Percentiles rank a stretch among this genome's conserved stretches.
Conservation (phyloP, 2,797 vertebrate genomes). For the Oreochromis grahami region DNA sequence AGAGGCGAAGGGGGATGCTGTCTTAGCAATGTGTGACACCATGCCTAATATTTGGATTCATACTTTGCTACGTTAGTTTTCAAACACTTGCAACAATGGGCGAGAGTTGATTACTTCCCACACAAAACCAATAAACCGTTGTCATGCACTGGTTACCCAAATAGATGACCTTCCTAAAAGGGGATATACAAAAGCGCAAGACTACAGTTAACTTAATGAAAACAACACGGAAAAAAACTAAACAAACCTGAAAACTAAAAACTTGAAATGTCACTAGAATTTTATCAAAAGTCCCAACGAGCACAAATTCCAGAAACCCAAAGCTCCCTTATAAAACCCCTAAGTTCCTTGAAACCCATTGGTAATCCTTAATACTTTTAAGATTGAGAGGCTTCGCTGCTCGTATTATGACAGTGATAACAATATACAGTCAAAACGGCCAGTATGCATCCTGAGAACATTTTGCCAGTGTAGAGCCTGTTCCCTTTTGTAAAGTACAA, state of each 20-base stretch:
- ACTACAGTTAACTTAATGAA: not conserved
- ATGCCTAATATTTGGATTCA: not conserved
- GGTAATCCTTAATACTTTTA: not conserved
- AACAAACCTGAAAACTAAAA: not conserved
- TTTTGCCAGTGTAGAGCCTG: not conserved
- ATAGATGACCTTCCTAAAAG: not conserved
- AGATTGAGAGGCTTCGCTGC: not conserved
- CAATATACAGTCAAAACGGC: not conserved
- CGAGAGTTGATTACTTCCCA: not conserved
- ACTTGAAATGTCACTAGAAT: not conserved
- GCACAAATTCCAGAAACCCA: not conserved
- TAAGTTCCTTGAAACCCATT: not conserved
- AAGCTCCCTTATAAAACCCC: not conserved
- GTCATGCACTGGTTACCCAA: not conserved
- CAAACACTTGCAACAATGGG: not conserved
- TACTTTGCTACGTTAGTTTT: not conserved
- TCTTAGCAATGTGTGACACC: not conserved
- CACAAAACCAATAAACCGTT: not conserved
- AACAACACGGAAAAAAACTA: not conserved
- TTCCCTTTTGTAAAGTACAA: not conserved
- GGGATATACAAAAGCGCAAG: not conserved
- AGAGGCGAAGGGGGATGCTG: not conserved
- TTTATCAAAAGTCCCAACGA: not conserved
- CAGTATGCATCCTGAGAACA: not conserved
- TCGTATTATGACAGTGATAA: not conserved